Evolutionary conservation across 2,113 vertebrate genomes (phyloP).

Genomic region (Ictidomys tridecemlineatus): DNA sequence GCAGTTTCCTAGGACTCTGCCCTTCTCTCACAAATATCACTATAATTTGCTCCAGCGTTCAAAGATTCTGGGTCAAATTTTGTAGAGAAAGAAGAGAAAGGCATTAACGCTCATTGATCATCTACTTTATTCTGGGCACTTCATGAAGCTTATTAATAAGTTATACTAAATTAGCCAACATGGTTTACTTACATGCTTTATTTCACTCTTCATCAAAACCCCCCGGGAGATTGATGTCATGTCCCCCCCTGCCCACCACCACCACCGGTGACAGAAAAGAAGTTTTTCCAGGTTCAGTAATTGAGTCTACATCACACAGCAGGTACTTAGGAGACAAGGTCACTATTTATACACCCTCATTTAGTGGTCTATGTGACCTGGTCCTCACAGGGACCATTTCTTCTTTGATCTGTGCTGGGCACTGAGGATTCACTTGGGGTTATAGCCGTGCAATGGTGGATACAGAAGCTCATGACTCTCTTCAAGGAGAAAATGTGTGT

Average conservation of each 20-base stretch:
- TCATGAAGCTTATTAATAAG: constrained; percentile 30
- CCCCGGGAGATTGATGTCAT: background rate
- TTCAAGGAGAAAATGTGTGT: background rate
- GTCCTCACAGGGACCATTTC: background rate
- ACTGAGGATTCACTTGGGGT: background rate
- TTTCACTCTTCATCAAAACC: constrained; percentile 19
- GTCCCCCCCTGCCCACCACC: background rate
- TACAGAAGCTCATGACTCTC: background rate
- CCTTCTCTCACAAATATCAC: background rate
- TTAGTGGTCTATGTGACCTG: background rate
- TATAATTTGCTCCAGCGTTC: background rate
- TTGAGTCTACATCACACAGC: background rate
- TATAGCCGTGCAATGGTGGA: background rate
- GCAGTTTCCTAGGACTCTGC: background rate
- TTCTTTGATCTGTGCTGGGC: background rate
- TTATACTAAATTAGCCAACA: background rate
- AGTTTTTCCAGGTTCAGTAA: background rate
- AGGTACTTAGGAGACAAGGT: background rate
- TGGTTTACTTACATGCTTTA: background rate
- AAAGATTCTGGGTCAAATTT: background rate
- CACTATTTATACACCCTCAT: background rate
- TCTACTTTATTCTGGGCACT: background rate
- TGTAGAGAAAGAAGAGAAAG: background rate
- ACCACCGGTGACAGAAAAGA: background rate
- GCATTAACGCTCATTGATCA: background rate